These are phyloP conservation scores for Trissolcus brochymenae DNA, from an alignment of 2,888 invertebrate genomes.

Conservation along the genomic window DNA sequence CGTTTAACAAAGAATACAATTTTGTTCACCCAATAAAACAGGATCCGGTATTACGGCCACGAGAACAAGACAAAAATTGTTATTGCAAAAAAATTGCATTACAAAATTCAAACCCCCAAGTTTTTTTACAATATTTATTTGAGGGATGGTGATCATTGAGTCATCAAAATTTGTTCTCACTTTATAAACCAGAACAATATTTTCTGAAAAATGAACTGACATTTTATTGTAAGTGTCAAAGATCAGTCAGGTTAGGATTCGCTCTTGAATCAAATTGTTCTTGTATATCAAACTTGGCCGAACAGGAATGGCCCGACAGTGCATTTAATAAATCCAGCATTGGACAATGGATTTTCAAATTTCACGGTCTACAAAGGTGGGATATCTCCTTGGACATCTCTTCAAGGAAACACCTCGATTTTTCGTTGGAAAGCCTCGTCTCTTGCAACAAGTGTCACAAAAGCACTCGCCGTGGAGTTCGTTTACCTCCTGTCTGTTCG, in stretches of 20 bases:
- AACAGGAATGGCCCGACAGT: constrained; percentile 13
- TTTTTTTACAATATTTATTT: too few relatives aligned
- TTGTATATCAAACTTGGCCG: constrained; percentile 1
- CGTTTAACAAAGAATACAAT: constrained; percentile 18
- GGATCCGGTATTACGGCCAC: too few relatives aligned
- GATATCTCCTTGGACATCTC: constrained; percentile 1
- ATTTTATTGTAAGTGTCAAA: not conserved
- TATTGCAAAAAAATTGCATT: too few relatives aligned
- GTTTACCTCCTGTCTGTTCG: constrained; percentile 21
- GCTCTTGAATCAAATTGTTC: not conserved
- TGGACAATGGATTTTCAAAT: constrained; percentile 10
- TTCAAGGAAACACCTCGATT: constrained; percentile 30
- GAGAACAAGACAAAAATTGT: too few relatives aligned
- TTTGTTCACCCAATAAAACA: not conserved
- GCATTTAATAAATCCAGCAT: constrained; percentile 11
- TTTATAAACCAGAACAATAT: too few relatives aligned
- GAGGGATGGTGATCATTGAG: too few relatives aligned
- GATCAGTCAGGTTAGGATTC: not conserved
- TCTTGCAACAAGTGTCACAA: constrained; percentile 37
- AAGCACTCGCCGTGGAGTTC: constrained; percentile 20
- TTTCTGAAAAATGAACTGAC: too few relatives aligned
- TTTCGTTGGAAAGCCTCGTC: constrained; percentile 26
- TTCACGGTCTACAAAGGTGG: constrained; percentile 20
- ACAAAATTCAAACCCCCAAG: too few relatives aligned
- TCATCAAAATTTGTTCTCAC: too few relatives aligned